phyloP scores from a whole-genome alignment of 2,888 invertebrate species.

The Phania funesta region DNA sequence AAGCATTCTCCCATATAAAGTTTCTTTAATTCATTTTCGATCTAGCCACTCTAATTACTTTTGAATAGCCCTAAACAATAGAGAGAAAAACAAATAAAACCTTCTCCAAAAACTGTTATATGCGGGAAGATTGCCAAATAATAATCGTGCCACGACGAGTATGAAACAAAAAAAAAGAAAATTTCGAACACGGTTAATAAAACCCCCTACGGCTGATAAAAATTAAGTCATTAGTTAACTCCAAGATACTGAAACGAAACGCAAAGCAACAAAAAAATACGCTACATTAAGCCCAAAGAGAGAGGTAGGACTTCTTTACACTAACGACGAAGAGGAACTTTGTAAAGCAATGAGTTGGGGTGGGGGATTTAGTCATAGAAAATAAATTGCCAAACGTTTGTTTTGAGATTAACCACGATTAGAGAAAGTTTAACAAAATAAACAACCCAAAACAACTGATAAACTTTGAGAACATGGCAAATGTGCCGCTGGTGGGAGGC shows the following conservation, averaged over 20 bases:
- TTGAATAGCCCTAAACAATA: conserved; percentile 41
- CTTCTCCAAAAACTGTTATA: conserved; percentile 54
- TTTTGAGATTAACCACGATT: conserved; percentile 80
- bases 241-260: conserved; percentile 60
- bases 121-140: conserved; percentile 59
- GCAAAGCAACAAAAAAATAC: neutral
- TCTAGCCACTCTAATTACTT: neutral
- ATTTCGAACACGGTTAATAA: conserved; percentile 76
- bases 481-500: conserved; percentile 8
- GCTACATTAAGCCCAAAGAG: conserved; percentile 17
- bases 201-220: conserved; percentile 78
- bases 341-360: neutral
- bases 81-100: conserved; percentile 67
- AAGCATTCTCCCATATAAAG: neutral
- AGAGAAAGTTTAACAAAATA: conserved; percentile 71
- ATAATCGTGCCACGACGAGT: conserved; percentile 35
- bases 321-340: conserved; percentile 6
- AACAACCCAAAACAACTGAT: conserved; percentile 43
- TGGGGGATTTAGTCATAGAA: conserved; percentile 71
- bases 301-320: conserved; percentile 54
- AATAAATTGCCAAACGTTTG: conserved; percentile 80
- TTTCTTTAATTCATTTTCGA: neutral
- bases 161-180: conserved; percentile 41
- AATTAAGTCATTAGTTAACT: conserved; percentile 81
- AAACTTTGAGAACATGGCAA: conserved; percentile 58